Evolutionary conservation across 2,888 invertebrate genomes (phyloP), one percentile per base, ranked within the genome.

Genomic region (Limnephilus rhombicus): DNA sequence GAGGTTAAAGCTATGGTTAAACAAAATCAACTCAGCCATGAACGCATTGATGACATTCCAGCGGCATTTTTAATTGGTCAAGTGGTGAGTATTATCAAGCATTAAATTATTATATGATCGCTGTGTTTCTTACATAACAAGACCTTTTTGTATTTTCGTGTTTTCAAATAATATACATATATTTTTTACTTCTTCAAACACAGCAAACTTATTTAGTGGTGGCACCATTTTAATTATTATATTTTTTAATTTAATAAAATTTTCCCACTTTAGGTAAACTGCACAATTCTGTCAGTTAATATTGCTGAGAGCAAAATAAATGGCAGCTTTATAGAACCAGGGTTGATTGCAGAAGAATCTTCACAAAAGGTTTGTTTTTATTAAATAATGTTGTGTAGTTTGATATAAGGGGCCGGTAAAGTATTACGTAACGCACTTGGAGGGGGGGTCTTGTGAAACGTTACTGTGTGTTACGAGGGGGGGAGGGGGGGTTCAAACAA

Each of bases 11-110:
- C 97, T 0, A 96, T 95, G 95, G 95, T 97, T 11, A 95, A 96
- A 31, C 94, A 94, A 0, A 94, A 94, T 3, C 94, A 95, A 92
- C 94, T 96, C 31, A 94, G 95, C 29, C 94, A 94, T 41, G 94
- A 96, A 80, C 94, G 94, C 0, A 89, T 95, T 11, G 94, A 95
- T 15, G 94, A 95, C 93, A 95, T 96, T 18, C 68, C 94, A 0
- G 95, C 96, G 91, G 96, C 96, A 92, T 97, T 96, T 95, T 96
- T 96, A 90, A 92, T 96, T 7, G 97, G 97, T 87, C 97, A 97
- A 95, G 96, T 97, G 92, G 96, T 97, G 94, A 95, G 96, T 95
- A 91, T 85, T 85, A 49, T n/a, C 12, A 85, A 34, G 24, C 31
- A 29, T 81, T 81, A 31, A 31, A 31, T 29, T 81, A n/a, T 31